Evolutionary conservation across 1,140 invertebrate genomes (phyloP), one percentile per base, ranked within the genome.

Genomic region (Gonatopus flavifemur): DNA sequence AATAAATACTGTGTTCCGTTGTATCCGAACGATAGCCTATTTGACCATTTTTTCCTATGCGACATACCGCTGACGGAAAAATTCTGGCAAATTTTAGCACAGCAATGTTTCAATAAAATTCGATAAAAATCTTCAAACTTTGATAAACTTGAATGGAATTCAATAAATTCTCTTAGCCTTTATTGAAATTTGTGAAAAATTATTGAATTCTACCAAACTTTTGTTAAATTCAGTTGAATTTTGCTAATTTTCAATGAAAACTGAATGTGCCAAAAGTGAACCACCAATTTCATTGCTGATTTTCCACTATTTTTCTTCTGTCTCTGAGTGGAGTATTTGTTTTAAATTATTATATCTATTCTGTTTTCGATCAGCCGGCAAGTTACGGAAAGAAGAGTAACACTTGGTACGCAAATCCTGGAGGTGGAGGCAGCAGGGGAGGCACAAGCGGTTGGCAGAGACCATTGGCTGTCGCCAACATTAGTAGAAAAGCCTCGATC

Each of bases 301-400:
- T 15, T 36, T 36, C 12, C 12, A 30, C 12, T 36, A n/a, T 36
- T 36, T 6, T 36, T 36, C 33, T 6, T 13, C 33, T 8, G 7
- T 18, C 16, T 36, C 6, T 12, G 16, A 15, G 7, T 36, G 7
- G 8, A 6, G 8, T 36, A 18, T 7, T 36, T 8, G 13, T 20
- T 15, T 5, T 22, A 6, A 33, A 36, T 55, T 42, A 30, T 32
- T 31, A 30, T 35, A 9, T 13, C 16, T 31, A 49, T 35, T 32
- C 57, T 50, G 13, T 38, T 36, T 51, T 50, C 9, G 36, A 21
- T n/a, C 65, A 88, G 89, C 87, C 88, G 66, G 89, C 89, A 44
- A 91, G 88, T 73, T 91, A 92, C 78, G 89, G 89, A 40, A 91
- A 91, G 75, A 92, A 91, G 77, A 90, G 89, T 79, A 89, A 88